Evolutionary conservation across 2,797 vertebrate species (phyloP).

Genomic region (Schizothorax lantsangensis): DNA sequence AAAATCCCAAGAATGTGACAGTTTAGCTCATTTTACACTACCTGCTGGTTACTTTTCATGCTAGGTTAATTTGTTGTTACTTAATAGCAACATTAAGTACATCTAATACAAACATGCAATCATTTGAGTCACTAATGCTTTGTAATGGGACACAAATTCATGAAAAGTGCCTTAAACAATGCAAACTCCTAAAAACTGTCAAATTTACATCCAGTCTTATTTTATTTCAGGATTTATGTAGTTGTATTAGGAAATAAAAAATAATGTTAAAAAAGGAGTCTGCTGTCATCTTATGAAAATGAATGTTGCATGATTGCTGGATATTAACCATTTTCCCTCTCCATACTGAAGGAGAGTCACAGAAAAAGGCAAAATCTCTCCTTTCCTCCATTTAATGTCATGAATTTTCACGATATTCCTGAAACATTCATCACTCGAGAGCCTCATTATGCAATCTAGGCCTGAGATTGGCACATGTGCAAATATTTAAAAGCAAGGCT

Average conservation of each 20-base stretch:
- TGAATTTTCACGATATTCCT: neutral
- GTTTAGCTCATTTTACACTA: neutral
- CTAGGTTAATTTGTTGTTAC: neutral
- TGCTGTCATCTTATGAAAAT: constrained; percentile 5
- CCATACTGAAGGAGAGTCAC: neutral
- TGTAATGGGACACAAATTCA: neutral
- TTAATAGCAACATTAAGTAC: neutral
- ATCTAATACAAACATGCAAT: neutral
- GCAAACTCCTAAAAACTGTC: neutral
- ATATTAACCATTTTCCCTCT: neutral
- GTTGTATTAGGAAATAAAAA: neutral
- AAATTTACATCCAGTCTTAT: neutral
- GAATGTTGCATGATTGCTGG: constrained; percentile 16
- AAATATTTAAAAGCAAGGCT: constrained; percentile 35
- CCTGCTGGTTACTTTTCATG: neutral
- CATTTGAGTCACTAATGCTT: neutral
- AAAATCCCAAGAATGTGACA: neutral
- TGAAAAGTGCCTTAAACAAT: neutral
- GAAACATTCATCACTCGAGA: constrained; percentile 26
- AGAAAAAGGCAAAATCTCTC: neutral
- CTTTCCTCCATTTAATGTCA: constrained; percentile 7
- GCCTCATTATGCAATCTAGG: constrained; percentile 21
- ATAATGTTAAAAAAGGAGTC: neutral
- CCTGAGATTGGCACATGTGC: constrained; percentile 27
- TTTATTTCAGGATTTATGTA: neutral